These are phyloP conservation scores for Luidia sarsii DNA, from an alignment of 53 echinoderm and acorn worm genomes.

Conservation along the genomic window DNA sequence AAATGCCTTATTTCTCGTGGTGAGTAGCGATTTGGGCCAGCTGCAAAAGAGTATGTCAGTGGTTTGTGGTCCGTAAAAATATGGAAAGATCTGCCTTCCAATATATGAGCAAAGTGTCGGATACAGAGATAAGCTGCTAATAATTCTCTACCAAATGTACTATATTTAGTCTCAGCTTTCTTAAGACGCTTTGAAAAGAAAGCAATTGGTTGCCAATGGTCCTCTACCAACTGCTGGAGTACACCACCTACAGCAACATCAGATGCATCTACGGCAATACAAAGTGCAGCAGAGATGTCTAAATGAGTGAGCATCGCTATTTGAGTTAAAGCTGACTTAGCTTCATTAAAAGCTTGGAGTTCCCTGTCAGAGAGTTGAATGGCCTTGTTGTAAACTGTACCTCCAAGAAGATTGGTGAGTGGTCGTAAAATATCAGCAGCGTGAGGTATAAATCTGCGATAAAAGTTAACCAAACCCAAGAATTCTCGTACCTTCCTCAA, in stretches of 20 bases:
- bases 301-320: not conserved
- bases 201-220: not conserved
- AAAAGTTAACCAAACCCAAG: slow-evolving; percentile 65
- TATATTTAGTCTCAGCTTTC: slow-evolving; percentile 19
- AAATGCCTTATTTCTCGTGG: slow-evolving; percentile 18
- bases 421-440: slow-evolving; percentile 43
- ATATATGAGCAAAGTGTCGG: slow-evolving; percentile 4
- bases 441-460: slow-evolving; percentile 54
- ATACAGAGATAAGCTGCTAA: slow-evolving; percentile 8
- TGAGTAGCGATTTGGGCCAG: not conserved
- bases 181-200: slow-evolving; percentile 12
- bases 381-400: not conserved
- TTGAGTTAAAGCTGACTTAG: slow-evolving; percentile 13
- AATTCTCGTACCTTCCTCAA: slow-evolving; percentile 56
- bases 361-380: slow-evolving; percentile 12
- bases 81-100: slow-evolving; percentile 16
- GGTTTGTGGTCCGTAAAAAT: slow-evolving; percentile 34
- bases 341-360: slow-evolving; percentile 3
- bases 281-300: not conserved
- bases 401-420: slow-evolving; percentile 40
- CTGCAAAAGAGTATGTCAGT: not conserved
- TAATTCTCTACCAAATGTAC: slow-evolving; percentile 15
- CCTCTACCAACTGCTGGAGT: slow-evolving; percentile 3
- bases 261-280: slow-evolving; percentile 62
- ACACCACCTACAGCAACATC: slow-evolving; percentile 26